Evolutionary conservation across 2,888 invertebrate species (phyloP), one percentile per base, ranked within the genome.

Genomic region (Cerceris ruficornis): DNA sequence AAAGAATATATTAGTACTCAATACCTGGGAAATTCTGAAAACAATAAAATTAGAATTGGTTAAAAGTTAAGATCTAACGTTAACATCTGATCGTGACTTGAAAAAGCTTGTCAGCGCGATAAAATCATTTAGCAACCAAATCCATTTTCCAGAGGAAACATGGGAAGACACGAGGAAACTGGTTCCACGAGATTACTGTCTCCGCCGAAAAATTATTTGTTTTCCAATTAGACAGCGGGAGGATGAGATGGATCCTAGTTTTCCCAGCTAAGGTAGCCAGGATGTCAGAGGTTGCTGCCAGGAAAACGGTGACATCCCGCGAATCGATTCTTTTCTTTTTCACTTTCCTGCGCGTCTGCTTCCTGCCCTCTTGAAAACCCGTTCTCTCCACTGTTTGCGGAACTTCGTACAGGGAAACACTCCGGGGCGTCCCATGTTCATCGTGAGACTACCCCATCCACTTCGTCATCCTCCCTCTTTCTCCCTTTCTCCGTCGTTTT

Each of bases 271-370:
- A 28, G 28, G 28, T 28, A 28, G 28, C 28, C 28, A 28, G 28
- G 28, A 28, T 28, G 72, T 72, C 78, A 69, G 70, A 61, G 60
- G 54, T 49, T 66, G 73, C 59, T 75, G 74, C 74, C 82, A 80
- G 74, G 80, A 79, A 83, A 73, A 67, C 66, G 46, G 79, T 77
- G 80, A 83, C 84, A 80, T 83, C 82, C 84, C 68, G 78, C 82
- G 81, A 81, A 87, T 86, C 86, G 84, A 87, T 85, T 85, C 83
- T 80, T 87, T 82, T 78, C 77, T 69, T 71, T 69, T 74, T 61
- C 65, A 14, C 57, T 58, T 77, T 64, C 43, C 5, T 14, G n/a
- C 7, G 66, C 43, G 64, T 72, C 76, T 75, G 57, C 49, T 68
- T 58, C 54, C 57, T 64, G 28, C 28, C 65, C 69, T 58, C 69